Percentiles rank a stretch among this genome's conserved stretches.
phyloP scores from a whole-genome alignment of 2,113 vertebrate species.

The Tyto alba region DNA sequence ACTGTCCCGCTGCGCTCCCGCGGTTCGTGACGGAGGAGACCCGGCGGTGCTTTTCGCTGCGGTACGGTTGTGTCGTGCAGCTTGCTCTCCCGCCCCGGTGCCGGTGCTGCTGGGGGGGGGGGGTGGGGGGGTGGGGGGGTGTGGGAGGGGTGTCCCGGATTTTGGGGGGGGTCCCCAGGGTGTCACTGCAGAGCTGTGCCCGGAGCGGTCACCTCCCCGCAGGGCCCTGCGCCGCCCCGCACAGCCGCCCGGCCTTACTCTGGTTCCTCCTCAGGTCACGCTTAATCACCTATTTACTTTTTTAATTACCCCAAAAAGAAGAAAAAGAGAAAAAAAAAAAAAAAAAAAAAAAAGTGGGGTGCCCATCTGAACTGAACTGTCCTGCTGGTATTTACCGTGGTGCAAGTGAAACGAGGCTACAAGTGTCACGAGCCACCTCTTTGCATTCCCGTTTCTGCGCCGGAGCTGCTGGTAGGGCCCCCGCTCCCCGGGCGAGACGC shows the following conservation, averaged over 20 bases:
- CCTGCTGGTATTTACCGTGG: not conserved
- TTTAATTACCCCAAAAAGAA: too few relatives aligned
- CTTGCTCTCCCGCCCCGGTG: not conserved
- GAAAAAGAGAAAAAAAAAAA: too few relatives aligned
- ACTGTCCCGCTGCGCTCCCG: accelerated
- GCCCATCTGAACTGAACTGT: not conserved
- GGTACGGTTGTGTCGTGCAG: accelerated
- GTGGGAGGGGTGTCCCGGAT: too few relatives aligned
- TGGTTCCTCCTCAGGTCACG: accelerated
- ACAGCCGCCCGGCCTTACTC: too few relatives aligned
- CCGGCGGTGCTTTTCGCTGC: not conserved
- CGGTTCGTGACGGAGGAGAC: not conserved
- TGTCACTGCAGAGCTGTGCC: not conserved
- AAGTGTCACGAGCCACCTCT: not conserved
- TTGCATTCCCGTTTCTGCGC: not conserved
- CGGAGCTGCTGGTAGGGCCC: not conserved
- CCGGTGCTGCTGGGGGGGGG: too few relatives aligned
- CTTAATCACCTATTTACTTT: not conserved
- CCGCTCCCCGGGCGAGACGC: not conserved
- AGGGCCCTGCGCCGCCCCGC: not conserved
- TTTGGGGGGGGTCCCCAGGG: too few relatives aligned
- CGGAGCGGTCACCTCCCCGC: not conserved
- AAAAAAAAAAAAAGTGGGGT: not conserved
- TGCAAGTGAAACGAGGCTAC: not conserved
- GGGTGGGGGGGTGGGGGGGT: too few relatives aligned